Conservation (phyloP, 2,113 vertebrate genomes). For the Tinamus guttatus region DNA sequence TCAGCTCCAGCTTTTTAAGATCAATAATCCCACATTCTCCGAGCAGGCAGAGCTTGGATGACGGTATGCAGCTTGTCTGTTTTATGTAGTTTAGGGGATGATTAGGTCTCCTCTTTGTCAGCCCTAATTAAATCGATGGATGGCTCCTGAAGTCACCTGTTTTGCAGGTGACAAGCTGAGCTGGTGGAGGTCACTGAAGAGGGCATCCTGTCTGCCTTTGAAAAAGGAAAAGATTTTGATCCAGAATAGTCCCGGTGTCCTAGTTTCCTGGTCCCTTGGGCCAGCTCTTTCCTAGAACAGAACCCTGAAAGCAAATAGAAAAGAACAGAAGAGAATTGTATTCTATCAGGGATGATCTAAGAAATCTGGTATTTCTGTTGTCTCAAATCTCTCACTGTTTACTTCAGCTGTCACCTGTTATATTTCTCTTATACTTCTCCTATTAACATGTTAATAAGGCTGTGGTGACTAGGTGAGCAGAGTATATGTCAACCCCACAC, state of each 20-base stretch:
- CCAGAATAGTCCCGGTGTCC: slow-evolving; percentile 37
- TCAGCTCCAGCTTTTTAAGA: background rate
- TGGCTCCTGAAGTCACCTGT: slow-evolving; percentile 9
- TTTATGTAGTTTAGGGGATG: background rate
- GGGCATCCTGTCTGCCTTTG: slow-evolving; percentile 24
- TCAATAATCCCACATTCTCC: background rate
- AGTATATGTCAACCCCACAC: background rate
- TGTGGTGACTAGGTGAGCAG: slow-evolving; percentile 7
- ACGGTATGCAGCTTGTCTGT: background rate
- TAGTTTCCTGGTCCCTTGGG: slow-evolving; percentile 37
- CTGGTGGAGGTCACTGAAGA: background rate
- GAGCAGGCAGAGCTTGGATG: background rate
- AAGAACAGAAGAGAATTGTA: slow-evolving; percentile 4
- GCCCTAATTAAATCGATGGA: background rate
- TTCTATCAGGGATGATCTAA: background rate
- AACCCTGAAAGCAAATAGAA: slow-evolving; percentile 9
- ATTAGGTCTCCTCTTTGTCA: background rate
- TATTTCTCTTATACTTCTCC: background rate
- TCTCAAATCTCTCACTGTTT: background rate
- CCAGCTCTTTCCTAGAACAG: slow-evolving; percentile 36
- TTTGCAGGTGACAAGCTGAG: slow-evolving; percentile 26
- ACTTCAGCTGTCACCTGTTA: slow-evolving; percentile 21
- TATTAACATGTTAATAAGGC: background rate
- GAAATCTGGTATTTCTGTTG: background rate
- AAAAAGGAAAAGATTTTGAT: slow-evolving; percentile 21